Conservation (phyloP, 2,797 vertebrate genomes). For the Remorina albescens region DNA sequence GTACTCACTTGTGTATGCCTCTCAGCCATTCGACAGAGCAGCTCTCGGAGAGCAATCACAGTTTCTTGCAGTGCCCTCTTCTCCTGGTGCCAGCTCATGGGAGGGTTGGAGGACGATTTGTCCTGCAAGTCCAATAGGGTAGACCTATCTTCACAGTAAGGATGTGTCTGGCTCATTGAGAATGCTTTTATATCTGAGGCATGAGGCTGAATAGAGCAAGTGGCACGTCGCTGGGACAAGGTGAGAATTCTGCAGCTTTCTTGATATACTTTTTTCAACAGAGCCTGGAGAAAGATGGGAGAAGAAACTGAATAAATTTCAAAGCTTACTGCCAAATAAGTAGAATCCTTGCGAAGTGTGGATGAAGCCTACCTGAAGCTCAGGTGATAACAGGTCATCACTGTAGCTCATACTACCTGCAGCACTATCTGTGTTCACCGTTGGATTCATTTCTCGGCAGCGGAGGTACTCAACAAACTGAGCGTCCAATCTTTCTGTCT, state of each 20-base stretch:
- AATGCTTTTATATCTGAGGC: slow-evolving; percentile 47
- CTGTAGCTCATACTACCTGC: slow-evolving; percentile 82
- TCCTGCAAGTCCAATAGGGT: slow-evolving; percentile 54
- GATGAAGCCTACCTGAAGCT: slow-evolving; percentile 87
- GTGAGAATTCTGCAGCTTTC: slow-evolving; percentile 92
- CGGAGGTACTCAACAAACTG: slow-evolving; percentile 83
- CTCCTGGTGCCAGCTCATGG: slow-evolving; percentile 86
- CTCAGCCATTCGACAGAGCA: slow-evolving; percentile 86
- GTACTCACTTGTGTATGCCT: slow-evolving; percentile 86
- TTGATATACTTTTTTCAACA: slow-evolving; percentile 92
- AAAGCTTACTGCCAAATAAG: not conserved
- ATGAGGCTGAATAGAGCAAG: slow-evolving; percentile 44
- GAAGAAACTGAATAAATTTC: not conserved
- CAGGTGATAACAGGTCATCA: slow-evolving; percentile 86
- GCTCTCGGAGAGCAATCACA: slow-evolving; percentile 87
- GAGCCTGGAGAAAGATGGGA: slow-evolving; percentile 73
- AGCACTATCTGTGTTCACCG: slow-evolving; percentile 77
- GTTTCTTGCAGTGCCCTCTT: slow-evolving; percentile 88
- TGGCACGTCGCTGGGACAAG: slow-evolving; percentile 85
- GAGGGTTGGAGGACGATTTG: slow-evolving; percentile 60
- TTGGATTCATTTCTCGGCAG: slow-evolving; percentile 81
- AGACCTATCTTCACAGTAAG: slow-evolving; percentile 37
- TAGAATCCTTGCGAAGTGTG: not conserved
- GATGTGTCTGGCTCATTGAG: slow-evolving; percentile 59
- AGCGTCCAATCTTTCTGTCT: slow-evolving; percentile 79